Conservation (phyloP, 2,888 invertebrate species). For the Leptopilina drosophilae region DNA sequence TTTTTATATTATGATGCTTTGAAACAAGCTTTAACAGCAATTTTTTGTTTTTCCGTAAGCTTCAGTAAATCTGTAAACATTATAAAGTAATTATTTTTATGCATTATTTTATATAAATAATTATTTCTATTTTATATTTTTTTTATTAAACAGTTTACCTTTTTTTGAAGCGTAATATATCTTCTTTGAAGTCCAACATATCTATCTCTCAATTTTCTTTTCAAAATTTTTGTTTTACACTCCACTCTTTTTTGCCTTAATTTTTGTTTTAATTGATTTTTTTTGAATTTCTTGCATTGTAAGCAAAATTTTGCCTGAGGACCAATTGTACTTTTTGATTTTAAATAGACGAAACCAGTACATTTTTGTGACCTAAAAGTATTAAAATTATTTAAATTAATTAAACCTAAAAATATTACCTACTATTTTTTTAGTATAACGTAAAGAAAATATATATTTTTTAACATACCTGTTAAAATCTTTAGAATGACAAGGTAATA, state of each 20-base stretch:
- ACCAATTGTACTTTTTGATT: background rate
- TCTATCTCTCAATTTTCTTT: background rate
- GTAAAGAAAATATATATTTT: background rate
- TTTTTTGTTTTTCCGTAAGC: slow-evolving; percentile 14
- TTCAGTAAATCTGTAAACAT: background rate
- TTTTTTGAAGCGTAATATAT: background rate
- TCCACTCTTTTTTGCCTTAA: background rate
- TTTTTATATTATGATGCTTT: slow-evolving; percentile 29
- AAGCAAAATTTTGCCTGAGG: background rate
- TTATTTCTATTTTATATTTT: no score
- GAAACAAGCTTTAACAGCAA: slow-evolving; percentile 40
- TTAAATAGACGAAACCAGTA: background rate
- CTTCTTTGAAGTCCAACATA: background rate
- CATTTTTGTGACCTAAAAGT: background rate
- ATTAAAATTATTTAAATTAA: no score
- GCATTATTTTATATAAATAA: no score
- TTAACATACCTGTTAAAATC: no score
- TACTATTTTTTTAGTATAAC: background rate
- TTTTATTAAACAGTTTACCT: background rate
- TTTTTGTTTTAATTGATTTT: background rate
- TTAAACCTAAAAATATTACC: no score
- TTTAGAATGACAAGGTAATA: background rate
- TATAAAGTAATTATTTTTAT: no score
- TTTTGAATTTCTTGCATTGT: background rate
- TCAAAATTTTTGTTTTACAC: background rate